Evolutionary conservation across 2,113 vertebrate genomes (phyloP).

Genomic region (Pseudolaguvia tuberculata): DNA sequence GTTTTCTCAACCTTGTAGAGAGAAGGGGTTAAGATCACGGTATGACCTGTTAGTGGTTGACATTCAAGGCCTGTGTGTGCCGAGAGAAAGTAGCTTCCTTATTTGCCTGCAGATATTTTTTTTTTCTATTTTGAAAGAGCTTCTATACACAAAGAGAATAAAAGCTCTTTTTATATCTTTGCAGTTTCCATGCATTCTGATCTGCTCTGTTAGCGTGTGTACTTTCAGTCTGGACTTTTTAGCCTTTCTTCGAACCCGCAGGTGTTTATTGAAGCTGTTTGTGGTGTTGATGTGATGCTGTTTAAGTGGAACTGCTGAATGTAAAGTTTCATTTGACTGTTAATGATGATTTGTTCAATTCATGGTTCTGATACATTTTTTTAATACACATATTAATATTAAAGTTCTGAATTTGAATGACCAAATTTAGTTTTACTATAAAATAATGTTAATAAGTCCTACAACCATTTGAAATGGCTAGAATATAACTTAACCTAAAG

Average conservation of each 20-base stretch:
- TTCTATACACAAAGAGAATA: not conserved
- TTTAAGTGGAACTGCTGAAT: too few species aligned
- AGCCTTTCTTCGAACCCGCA: not conserved
- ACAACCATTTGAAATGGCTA: too few species aligned
- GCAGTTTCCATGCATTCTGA: not conserved
- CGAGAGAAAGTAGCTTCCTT: not conserved
- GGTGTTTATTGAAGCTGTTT: conserved; percentile 5
- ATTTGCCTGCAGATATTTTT: not conserved
- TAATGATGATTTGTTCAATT: not conserved
- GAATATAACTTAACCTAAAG: too few species aligned
- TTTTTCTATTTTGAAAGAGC: not conserved
- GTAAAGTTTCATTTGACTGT: not conserved
- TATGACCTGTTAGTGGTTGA: not conserved
- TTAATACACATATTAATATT: not conserved
- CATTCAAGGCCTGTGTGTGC: not conserved
- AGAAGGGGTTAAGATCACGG: not conserved
- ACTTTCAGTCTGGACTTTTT: not conserved
- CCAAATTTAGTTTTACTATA: not conserved
- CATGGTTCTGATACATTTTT: not conserved
- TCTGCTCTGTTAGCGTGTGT: not conserved
- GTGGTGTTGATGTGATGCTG: not conserved
- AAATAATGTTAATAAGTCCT: not conserved
- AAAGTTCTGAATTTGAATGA: too few species aligned
- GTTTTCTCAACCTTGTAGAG: not conserved
- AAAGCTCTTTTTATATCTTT: not conserved